Conservation (phyloP, 2,888 invertebrate species). For the Sinelater perroti region DNA sequence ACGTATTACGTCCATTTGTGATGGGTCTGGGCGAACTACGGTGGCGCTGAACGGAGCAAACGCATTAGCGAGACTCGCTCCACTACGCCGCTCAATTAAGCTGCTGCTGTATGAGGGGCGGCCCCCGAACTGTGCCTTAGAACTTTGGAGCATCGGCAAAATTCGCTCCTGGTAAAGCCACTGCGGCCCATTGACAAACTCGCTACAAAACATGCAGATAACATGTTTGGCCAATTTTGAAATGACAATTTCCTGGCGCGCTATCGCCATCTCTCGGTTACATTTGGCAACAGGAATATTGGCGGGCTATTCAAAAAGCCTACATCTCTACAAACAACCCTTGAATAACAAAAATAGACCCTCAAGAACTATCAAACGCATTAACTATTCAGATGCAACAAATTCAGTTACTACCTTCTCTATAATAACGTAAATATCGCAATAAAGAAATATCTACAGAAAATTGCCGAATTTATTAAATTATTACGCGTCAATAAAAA, state of each 20-base stretch:
- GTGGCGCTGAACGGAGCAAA: conserved; percentile 56
- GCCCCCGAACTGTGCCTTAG: too few species aligned
- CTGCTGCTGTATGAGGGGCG: too few species aligned
- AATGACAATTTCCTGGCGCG: neutral
- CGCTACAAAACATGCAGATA: too few species aligned
- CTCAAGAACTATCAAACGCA: too few species aligned
- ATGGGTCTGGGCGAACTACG: conserved; percentile 47
- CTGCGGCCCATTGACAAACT: neutral
- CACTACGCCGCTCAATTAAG: conserved; percentile 45
- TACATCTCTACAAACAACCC: too few species aligned
- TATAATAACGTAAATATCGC: neutral
- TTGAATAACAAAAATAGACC: too few species aligned
- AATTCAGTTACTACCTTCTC: too few species aligned
- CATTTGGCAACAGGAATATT: neutral
- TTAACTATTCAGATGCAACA: too few species aligned
- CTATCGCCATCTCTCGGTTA: neutral
- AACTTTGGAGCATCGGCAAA: conserved; percentile 24
- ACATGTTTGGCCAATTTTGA: too few species aligned
- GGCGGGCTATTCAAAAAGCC: conserved; percentile 11
- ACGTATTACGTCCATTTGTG: conserved; percentile 46
- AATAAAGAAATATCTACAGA: neutral
- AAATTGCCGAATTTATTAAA: too few species aligned
- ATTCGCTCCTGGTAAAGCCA: too few species aligned
- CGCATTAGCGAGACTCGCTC: conserved; percentile 52
- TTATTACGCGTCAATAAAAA: too few species aligned